Base-by-base conservation (phyloP, 2,888 invertebrate species). In the Macropis europaea region DNA sequence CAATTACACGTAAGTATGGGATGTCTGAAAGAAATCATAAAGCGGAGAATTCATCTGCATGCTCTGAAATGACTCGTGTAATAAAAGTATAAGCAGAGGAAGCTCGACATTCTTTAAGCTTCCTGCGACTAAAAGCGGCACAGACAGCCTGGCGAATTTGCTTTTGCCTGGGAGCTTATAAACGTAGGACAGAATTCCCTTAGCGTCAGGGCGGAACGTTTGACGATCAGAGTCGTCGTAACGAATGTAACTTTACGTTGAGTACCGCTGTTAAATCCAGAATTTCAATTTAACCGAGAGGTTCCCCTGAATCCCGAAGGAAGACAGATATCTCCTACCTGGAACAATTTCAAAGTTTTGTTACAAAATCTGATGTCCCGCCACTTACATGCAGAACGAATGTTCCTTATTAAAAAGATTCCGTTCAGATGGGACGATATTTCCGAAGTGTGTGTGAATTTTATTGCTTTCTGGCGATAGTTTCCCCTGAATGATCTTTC, bases 201-300 rank as follows among this genome's bases (percentile, higher is more conserved):
- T 36, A 3, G 13, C 32, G 19, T 32, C 13, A 32, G 30, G 13
- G 43, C 43, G 24, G 26, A 9, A 34, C 47, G 63, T 48, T 57
- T 11, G 56, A 56, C 30, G 62, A 53, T 36, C 19, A 30, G 47
- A 47, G 24, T 6, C 50, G 34, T 38, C 38, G 32, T 24, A 19
- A 28, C 38, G 32, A 34, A 48, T 26, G 67, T 28, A 47, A 68
- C 54, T 63, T 54, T 48, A 36, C 63, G 63, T 26, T 30, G 19
- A 26, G 28, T 43, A n/a, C 17, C 50, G 43, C 30, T 43, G 63
- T 68, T 68, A 63, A 68, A 68, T 63, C 47, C 40, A 48, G 54
- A 68, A 63, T 68, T 68, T 68, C 67, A 68, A 68, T 68, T 68
- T 63, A 48, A 34, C 47, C 42, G 13, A 40, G 62, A 67, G 62